Evolutionary conservation across 1,140 invertebrate species (phyloP).

Genomic region (Apis dorsata): DNA sequence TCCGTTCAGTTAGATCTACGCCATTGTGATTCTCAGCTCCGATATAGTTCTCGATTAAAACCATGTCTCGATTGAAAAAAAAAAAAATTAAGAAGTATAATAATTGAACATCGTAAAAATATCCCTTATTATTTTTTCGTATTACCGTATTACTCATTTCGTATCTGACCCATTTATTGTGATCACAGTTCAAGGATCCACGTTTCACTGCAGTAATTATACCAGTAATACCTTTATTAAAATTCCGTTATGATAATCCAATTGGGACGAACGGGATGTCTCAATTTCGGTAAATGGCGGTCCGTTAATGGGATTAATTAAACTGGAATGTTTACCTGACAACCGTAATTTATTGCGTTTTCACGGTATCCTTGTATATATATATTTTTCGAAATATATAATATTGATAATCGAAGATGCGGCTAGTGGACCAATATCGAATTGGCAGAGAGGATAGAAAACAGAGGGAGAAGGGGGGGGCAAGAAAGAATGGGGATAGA

Average conservation of each 20-base stretch:
- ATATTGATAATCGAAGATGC: conserved; percentile 21
- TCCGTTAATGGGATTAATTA: conserved; percentile 44
- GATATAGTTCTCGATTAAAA: too few species aligned
- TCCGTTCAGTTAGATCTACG: too few species aligned
- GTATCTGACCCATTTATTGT: neutral
- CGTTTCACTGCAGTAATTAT: neutral
- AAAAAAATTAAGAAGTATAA: too few species aligned
- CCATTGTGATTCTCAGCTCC: too few species aligned
- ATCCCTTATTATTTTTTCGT: conserved; percentile 19
- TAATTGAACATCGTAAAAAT: neutral
- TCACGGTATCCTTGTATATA: neutral
- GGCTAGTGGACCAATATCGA: neutral
- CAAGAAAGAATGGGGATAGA: conserved; percentile 38
- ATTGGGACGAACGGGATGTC: conserved; percentile 28
- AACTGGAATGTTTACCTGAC: conserved; percentile 25
- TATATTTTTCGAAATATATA: neutral
- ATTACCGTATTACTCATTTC: neutral
- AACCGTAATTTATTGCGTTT: conserved; percentile 20
- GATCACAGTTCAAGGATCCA: neutral
- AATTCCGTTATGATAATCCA: conserved; percentile 40
- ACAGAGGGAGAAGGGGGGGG: conserved; percentile 14
- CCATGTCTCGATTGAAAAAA: too few species aligned
- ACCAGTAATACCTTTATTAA: conserved; percentile 42
- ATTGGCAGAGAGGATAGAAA: conserved; percentile 21
- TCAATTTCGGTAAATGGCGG: conserved; percentile 37